A percentile compares a stretch with the other conserved stretches of the same genome.
phyloP scores from a whole-genome alignment of 2,888 invertebrate species.

The Dynastes hyllus region DNA sequence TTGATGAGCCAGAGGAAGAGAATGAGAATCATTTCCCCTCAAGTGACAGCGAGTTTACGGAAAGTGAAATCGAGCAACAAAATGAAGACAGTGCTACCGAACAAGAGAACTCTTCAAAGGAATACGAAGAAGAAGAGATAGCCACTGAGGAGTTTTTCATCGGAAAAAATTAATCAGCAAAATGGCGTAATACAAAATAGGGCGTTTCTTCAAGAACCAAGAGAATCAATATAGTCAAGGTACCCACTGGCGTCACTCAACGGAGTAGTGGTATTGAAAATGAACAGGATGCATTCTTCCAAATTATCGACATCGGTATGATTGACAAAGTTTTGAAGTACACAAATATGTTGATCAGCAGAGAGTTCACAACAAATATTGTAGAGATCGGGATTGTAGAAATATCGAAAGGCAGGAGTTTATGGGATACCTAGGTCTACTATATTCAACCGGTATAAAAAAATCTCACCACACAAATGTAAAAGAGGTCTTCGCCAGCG shows the following conservation, averaged over 20 bases:
- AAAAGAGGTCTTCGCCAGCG: background rate
- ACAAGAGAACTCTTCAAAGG: no score
- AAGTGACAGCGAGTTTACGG: no score
- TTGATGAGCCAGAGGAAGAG: no score
- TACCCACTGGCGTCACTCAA: constrained; percentile 5
- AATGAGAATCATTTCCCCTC: no score
- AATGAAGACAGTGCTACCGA: no score
- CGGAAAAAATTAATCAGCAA: no score
- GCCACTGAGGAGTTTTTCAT: no score
- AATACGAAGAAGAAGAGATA: no score
- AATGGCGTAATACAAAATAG: background rate
- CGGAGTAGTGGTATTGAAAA: constrained; percentile 30
- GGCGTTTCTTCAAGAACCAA: background rate
- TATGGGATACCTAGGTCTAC: constrained; percentile 16
- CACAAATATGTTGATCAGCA: background rate
- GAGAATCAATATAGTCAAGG: background rate
- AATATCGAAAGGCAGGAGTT: background rate
- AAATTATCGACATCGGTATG: constrained; percentile 59
- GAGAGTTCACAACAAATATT: background rate
- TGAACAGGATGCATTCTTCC: constrained; percentile 48
- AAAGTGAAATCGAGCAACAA: no score
- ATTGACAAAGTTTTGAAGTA: constrained; percentile 4
- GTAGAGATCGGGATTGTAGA: background rate
- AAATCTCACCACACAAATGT: background rate
- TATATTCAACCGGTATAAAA: constrained; percentile 23